Evolutionary conservation across 2,113 vertebrate species (phyloP).

Genomic region (Catharus minimus): DNA sequence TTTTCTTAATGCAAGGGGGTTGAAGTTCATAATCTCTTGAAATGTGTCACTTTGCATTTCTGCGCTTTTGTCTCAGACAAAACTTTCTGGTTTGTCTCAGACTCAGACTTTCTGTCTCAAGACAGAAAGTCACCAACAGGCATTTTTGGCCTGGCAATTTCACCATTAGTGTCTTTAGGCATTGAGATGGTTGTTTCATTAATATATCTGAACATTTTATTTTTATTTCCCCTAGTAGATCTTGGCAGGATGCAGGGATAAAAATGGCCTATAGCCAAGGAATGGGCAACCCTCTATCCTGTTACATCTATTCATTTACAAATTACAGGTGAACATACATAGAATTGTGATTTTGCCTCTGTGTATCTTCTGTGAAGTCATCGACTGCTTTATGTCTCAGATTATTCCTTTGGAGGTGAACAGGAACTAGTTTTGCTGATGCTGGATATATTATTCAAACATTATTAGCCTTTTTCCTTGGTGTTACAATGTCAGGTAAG

Average conservation of each 20-base stretch:
- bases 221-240: neutral
- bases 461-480: neutral
- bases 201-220: neutral
- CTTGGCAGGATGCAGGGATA: neutral
- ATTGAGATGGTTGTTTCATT: neutral
- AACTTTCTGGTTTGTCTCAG: too few relatives aligned
- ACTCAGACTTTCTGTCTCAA: neutral
- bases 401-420: neutral
- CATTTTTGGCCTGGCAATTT: neutral
- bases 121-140: neutral
- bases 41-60: neutral
- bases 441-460: neutral
- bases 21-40: neutral
- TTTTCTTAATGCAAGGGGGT: neutral
- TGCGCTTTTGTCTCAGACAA: neutral
- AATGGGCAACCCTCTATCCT: neutral
- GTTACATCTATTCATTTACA: neutral
- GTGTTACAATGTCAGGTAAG: neutral
- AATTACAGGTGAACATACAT: neutral
- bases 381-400: neutral
- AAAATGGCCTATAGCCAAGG: neutral
- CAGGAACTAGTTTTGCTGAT: neutral
- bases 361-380: neutral
- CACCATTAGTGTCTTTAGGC: neutral
- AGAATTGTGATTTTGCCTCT: neutral